Evolutionary conservation across 1,140 invertebrate genomes (phyloP), one percentile per base, ranked within the genome.

Genomic region (Conus betulinus): DNA sequence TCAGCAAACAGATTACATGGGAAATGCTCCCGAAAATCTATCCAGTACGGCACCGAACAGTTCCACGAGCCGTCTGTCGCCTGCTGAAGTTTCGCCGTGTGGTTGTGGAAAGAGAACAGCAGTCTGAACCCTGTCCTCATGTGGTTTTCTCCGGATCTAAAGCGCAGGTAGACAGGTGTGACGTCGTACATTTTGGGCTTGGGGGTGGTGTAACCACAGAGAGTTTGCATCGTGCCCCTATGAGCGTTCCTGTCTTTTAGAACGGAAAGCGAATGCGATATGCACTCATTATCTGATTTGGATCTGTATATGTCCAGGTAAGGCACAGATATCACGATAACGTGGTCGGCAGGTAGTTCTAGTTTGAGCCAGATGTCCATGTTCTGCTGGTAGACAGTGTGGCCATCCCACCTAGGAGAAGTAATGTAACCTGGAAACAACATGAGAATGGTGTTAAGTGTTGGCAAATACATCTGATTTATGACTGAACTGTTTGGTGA

Each of bases 1-100:
- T 82, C 79, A 20, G 79, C 39, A 25, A 39, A 20, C 79, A 82
- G 79, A 51, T 82, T 82, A 52, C 79, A 82, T 4, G 79, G 79
- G 39, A 82, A 82, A 51, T 82, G 79, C 6, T 52, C 25, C 39
- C 79, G 79, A 51, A 82, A 82, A 51, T 82, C 79, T 10, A 51
- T 3, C 84, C 79, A 82, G 79, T 82, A 10, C 8, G 79, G 25
- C 39, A 82, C 79, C 23, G 79, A 82, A 20, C 79, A 82, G 79
- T 39, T 39, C 39, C 39, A 39, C 39, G 39, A 39, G 39, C 39
- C 39, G 39, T 39, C 39, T 39, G 39, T 82, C 52, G 10, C 79
- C 39, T 52, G 79, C 10, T 39, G 25, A 51, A 51, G 79, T 10
- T 23, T 25, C 10, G 79, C 25, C 20, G 79, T 8, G 39, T 10